These are phyloP conservation scores for Drosophila niveifrons DNA, from an alignment of 2,888 invertebrate species.

Conservation along the genomic window DNA sequence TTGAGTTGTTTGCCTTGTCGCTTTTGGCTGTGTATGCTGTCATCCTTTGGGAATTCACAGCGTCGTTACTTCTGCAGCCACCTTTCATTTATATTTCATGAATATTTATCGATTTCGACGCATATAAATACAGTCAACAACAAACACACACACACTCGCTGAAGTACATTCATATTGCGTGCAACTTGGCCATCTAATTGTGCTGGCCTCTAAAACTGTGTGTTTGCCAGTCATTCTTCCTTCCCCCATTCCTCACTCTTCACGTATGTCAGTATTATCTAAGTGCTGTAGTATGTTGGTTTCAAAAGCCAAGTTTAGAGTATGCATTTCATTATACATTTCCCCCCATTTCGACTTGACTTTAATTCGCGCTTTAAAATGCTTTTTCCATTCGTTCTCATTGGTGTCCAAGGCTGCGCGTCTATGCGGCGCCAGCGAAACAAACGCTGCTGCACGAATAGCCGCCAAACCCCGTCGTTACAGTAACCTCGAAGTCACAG, in stretches of 20 bases:
- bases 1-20: constrained; percentile 49
- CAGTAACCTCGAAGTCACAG: constrained; percentile 46
- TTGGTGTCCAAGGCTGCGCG: constrained; percentile 72
- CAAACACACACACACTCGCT: not conserved
- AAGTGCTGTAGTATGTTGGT: not conserved
- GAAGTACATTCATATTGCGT: constrained; percentile 38
- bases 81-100: constrained; percentile 70
- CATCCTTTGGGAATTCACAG: constrained; percentile 61
- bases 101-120: constrained; percentile 77
- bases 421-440: constrained; percentile 75
- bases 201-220: constrained; percentile 21
- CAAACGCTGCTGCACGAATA: constrained; percentile 74
- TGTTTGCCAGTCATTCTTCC: constrained; percentile 6
- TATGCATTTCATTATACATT: not conserved
- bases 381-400: constrained; percentile 2
- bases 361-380: constrained; percentile 62
- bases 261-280: constrained; percentile 8
- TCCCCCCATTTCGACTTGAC: not conserved
- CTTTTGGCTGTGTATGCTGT: constrained; percentile 40
- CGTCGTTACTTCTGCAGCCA: constrained; percentile 36
- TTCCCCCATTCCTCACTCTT: not conserved
- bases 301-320: constrained; percentile 1
- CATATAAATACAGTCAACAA: constrained; percentile 31
- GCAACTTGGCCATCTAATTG: constrained; percentile 54
- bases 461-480: constrained; percentile 60